Base-by-base conservation (phyloP, 1,140 invertebrate species). In the Diabrotica virgifera region DNA sequence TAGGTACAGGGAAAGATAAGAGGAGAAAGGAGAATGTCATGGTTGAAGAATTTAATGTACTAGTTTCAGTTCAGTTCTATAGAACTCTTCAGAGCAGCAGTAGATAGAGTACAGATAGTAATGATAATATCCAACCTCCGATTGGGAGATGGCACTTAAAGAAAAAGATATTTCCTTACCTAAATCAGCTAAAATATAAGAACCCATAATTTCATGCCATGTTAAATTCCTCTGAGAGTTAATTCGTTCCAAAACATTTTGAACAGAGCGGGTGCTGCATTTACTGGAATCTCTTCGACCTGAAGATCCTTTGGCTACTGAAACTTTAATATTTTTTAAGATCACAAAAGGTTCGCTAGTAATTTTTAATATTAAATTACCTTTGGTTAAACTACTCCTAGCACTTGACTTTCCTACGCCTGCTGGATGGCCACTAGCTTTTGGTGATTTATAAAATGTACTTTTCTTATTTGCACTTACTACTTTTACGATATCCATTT, bases 171-270 rank as follows among this genome's bases (percentile, higher is more conserved):
- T 5, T 46, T n/a, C n/a, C 40, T 46, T 46, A 63, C 85, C 53
- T 12, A 67, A 84, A 68, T 91, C 89, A 46, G 86, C 79, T 55
- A 90, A 79, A 35, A 89, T 81, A 11, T 84, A 83, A 52, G 85
- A 83, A 2, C 85, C 84, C 37, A 88, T 86, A 10, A 88, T 76
- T 66, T 89, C 87, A 6, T 82, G 81, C 87, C 88, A 89, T 12
- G 86, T 86, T 6, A 85, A 81, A 37, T 85, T 78, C 40, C 81
- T 80, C 74, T 83, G 74, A 14, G 73, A 76, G 73, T 78, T 77
- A 13, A 82, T 72, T n/a, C 73, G 63, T 36, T 69, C 72, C 52
- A 82, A 64, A 58, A 79, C 78, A 5, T 46, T n/a, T 46, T 46
- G 40, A 46, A 46, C 40, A 5, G 40, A 46, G 8, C 66, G 66